Evolutionary conservation across 2,797 vertebrate genomes (phyloP).

Genomic region (Sciaenops ocellatus): DNA sequence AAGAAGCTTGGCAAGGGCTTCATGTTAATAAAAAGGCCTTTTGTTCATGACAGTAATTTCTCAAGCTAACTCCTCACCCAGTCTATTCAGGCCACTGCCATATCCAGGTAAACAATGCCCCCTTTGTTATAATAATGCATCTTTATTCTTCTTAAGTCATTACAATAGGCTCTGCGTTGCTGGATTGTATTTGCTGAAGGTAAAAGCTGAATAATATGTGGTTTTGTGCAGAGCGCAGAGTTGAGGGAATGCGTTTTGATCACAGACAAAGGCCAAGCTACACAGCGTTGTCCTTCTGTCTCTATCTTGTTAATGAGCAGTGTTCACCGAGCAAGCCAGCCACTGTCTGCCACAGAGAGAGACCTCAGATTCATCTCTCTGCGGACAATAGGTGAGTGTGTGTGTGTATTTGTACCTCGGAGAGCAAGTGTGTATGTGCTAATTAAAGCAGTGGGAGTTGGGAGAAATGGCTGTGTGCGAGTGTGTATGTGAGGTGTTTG

Average conservation of each 20-base stretch:
- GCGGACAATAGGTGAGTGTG: slow-evolving; percentile 84
- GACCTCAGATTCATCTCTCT: slow-evolving; percentile 87
- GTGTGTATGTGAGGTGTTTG: slow-evolving; percentile 76
- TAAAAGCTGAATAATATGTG: slow-evolving; percentile 82
- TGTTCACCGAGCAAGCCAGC: slow-evolving; percentile 79
- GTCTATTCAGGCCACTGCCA: slow-evolving; percentile 73
- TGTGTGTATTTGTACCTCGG: slow-evolving; percentile 72
- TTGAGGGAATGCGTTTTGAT: slow-evolving; percentile 82
- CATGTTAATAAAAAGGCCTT: slow-evolving; percentile 74
- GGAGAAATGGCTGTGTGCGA: slow-evolving; percentile 68
- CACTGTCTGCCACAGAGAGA: slow-evolving; percentile 83
- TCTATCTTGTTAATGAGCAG: slow-evolving; percentile 85
- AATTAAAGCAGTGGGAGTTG: slow-evolving; percentile 86
- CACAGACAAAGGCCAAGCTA: slow-evolving; percentile 83
- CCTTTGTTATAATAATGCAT: slow-evolving; percentile 79
- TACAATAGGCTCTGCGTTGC: slow-evolving; percentile 70
- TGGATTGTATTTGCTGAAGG: slow-evolving; percentile 76
- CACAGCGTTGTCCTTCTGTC: slow-evolving; percentile 81
- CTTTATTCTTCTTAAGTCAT: slow-evolving; percentile 79
- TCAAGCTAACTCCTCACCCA: slow-evolving; percentile 76
- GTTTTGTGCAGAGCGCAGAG: slow-evolving; percentile 74
- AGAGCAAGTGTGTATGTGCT: slow-evolving; percentile 78
- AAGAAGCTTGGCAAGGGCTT: slow-evolving; percentile 52
- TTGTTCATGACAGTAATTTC: slow-evolving; percentile 78
- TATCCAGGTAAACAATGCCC: slow-evolving; percentile 79